Conservation (phyloP, 2,113 vertebrate genomes). For the Seriola quinqueradiata region DNA sequence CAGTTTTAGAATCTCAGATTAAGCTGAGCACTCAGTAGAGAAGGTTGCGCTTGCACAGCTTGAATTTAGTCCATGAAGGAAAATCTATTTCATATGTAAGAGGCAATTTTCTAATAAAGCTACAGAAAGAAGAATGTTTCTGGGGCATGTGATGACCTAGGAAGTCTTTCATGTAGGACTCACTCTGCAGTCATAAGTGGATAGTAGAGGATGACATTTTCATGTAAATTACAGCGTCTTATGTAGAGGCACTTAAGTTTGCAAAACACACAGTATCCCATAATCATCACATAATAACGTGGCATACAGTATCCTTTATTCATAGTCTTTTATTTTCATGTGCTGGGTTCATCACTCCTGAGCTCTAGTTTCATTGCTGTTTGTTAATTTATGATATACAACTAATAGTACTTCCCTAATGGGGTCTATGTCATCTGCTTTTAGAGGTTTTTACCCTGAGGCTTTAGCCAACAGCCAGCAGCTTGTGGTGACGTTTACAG, state of each 20-base stretch:
- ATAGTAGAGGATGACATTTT: background rate
- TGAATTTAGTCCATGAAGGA: background rate
- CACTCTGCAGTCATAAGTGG: background rate
- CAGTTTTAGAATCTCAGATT: background rate
- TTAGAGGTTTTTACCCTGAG: slow-evolving; percentile 54
- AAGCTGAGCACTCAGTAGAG: background rate
- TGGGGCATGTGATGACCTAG: background rate
- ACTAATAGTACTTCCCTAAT: slow-evolving; percentile 34
- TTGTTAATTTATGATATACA: slow-evolving; percentile 52
- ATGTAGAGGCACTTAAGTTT: background rate
- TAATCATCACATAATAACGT: background rate
- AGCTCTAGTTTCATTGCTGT: slow-evolving; percentile 9
- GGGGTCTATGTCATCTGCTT: slow-evolving; percentile 25
- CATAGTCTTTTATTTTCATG: background rate
- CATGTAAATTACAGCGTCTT: slow-evolving; percentile 2
- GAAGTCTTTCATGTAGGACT: background rate
- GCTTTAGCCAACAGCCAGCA: slow-evolving; percentile 41
- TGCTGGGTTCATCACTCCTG: slow-evolving; percentile 5
- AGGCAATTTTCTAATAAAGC: slow-evolving; percentile 17
- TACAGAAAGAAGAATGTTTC: slow-evolving; percentile 7
- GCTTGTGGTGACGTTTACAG: too few relatives aligned
- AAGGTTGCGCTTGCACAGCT: background rate
- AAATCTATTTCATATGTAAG: background rate
- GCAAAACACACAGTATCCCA: background rate
- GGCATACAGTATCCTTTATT: background rate